phyloP scores from a whole-genome alignment of 1,140 invertebrate species.

The Polypedilum vanderplanki region DNA sequence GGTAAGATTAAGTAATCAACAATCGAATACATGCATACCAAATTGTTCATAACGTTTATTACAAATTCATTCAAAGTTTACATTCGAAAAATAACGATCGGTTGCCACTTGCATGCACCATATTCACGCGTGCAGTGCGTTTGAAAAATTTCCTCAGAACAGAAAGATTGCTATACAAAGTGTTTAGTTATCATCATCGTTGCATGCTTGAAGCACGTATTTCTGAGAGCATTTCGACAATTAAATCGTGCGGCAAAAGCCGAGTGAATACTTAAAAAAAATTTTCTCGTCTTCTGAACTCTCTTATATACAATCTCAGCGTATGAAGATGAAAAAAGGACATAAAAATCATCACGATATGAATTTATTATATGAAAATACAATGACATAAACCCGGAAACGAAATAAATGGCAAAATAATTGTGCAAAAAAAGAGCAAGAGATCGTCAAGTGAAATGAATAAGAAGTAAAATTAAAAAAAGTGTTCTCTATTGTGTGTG shows the following conservation, averaged over 20 bases:
- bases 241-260: neutral
- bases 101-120: neutral
- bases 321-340: neutral
- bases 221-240: neutral
- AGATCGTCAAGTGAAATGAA: neutral
- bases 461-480: neutral
- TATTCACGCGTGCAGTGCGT: neutral
- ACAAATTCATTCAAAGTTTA: too few relatives aligned
- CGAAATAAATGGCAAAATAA: neutral
- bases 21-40: neutral
- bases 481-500: conserved; percentile 22
- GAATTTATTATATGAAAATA: neutral
- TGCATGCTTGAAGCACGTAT: neutral
- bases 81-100: too few relatives aligned
- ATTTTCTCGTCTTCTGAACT: neutral
- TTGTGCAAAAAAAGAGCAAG: conserved; percentile 19
- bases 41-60: too few relatives aligned
- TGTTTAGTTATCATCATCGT: neutral
- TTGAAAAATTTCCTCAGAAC: neutral
- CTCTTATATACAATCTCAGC: neutral
- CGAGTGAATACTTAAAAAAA: neutral
- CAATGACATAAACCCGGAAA: conserved; percentile 15
- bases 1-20: neutral
- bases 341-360: neutral
- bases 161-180: neutral